A percentile compares a stretch with the other conserved stretches of the same genome.
Conservation (phyloP, 2,797 vertebrate genomes). For the Schizopygopsis pylzovi region DNA sequence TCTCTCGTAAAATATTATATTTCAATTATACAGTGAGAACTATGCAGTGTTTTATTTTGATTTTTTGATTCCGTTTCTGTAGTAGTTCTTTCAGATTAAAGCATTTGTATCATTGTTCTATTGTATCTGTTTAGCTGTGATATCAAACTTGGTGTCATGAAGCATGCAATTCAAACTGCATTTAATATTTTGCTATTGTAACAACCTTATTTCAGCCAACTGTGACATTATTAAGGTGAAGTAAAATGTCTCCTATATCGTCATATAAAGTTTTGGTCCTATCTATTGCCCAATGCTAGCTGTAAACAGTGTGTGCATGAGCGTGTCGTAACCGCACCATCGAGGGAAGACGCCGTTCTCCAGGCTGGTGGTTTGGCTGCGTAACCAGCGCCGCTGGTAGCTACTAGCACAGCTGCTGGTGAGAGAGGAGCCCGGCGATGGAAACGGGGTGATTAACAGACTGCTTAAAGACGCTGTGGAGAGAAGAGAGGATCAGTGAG, state of each 20-base stretch:
- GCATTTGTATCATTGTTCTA: background rate
- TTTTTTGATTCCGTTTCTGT: background rate
- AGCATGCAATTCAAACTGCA: background rate
- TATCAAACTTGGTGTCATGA: too few relatives aligned
- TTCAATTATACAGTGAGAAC: too few relatives aligned
- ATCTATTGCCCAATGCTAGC: background rate
- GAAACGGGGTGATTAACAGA: slow-evolving; percentile 94
- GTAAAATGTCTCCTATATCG: background rate
- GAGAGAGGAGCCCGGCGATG: slow-evolving; percentile 94
- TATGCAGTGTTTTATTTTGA: background rate
- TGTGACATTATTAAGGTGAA: background rate
- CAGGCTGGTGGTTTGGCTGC: slow-evolving; percentile 97
- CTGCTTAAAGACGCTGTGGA: slow-evolving; percentile 93
- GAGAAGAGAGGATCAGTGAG: slow-evolving; percentile 54
- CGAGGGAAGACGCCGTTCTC: slow-evolving; percentile 98
- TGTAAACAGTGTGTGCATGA: background rate
- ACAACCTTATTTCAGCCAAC: background rate
- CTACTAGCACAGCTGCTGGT: slow-evolving; percentile 98
- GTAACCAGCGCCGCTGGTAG: slow-evolving; percentile 96
- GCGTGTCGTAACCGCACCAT: slow-evolving; percentile 78
- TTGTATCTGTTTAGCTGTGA: background rate
- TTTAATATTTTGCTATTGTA: background rate
- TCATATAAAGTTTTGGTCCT: background rate
- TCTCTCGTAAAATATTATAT: too few relatives aligned
- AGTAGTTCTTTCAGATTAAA: background rate